Evolutionary conservation across 2,113 vertebrate genomes (phyloP).

Genomic region (Glaucidium brasilianum): DNA sequence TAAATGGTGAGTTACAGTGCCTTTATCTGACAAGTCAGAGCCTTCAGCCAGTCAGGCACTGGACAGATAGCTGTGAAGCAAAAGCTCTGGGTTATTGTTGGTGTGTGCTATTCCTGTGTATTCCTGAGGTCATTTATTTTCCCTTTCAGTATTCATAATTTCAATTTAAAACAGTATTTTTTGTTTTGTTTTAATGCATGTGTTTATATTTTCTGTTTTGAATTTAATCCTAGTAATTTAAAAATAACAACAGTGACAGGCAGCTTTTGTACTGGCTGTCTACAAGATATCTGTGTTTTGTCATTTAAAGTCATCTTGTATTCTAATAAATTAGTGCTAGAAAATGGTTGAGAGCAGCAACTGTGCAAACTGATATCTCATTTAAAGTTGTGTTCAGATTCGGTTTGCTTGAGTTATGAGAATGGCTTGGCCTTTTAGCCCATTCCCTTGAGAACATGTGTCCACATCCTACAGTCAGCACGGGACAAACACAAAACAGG

Average conservation of each 20-base stretch:
- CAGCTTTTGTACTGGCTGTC: background rate
- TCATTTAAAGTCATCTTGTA: background rate
- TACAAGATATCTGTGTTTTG: background rate
- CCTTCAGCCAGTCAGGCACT: background rate
- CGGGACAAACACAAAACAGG: background rate
- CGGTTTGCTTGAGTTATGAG: conserved; percentile 7
- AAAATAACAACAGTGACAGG: background rate
- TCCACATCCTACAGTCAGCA: background rate
- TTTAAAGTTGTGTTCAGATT: background rate
- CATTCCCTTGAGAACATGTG: background rate
- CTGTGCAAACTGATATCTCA: background rate
- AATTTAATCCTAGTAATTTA: background rate
- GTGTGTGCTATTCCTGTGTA: background rate
- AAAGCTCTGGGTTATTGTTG: background rate
- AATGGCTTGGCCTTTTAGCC: background rate
- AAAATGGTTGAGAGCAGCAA: background rate
- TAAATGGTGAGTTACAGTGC: background rate
- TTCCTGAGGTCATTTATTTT: background rate
- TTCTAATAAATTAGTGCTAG: background rate
- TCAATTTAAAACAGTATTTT: background rate
- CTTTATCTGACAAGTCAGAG: background rate
- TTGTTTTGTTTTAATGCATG: background rate
- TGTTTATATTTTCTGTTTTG: background rate
- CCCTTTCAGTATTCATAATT: background rate
- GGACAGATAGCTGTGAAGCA: background rate